Evolutionary conservation across 2,888 invertebrate species (phyloP).

Genomic region (Cabera pusaria): DNA sequence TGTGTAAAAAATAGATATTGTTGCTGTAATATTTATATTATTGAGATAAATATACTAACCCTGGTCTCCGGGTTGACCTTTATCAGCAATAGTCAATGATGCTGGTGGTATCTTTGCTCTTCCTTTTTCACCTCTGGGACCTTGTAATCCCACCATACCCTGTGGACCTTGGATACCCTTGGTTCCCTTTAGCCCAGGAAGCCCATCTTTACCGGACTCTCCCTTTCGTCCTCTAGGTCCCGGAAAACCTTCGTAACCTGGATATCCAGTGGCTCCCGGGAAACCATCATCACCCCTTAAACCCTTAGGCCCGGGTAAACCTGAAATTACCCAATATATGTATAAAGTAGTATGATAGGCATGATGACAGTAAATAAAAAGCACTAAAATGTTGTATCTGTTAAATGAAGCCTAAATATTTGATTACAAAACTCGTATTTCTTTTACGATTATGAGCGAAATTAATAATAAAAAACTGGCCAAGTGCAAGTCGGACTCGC

Average conservation of each 20-base stretch:
- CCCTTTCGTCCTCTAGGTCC: slow-evolving; percentile 58
- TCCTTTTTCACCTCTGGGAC: slow-evolving; percentile 81
- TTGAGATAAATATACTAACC: slow-evolving; percentile 54
- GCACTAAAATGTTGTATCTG: no score
- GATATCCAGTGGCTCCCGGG: slow-evolving; percentile 53
- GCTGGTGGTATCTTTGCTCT: slow-evolving; percentile 43
- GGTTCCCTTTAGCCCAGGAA: slow-evolving; percentile 73
- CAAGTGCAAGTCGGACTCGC: no score
- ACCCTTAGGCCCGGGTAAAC: slow-evolving; percentile 60
- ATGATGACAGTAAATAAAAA: no score
- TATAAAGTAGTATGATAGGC: no score
- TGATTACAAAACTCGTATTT: no score
- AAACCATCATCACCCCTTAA: slow-evolving; percentile 60
- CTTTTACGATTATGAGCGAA: no score
- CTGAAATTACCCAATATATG: no score
- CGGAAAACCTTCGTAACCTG: slow-evolving; percentile 55
- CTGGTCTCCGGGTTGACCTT: slow-evolving; percentile 84
- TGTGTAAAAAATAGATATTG: no score
- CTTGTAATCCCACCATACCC: slow-evolving; percentile 76
- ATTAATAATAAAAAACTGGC: no score
- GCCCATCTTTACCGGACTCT: slow-evolving; percentile 65
- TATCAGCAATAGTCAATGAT: slow-evolving; percentile 54
- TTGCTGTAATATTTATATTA: no score
- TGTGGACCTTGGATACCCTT: slow-evolving; percentile 66
- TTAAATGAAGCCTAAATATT: no score